Percentiles rank a stretch among this genome's conserved stretches.
phyloP scores from a whole-genome alignment of 2,888 invertebrate genomes.

The Limnephilus auricula region DNA sequence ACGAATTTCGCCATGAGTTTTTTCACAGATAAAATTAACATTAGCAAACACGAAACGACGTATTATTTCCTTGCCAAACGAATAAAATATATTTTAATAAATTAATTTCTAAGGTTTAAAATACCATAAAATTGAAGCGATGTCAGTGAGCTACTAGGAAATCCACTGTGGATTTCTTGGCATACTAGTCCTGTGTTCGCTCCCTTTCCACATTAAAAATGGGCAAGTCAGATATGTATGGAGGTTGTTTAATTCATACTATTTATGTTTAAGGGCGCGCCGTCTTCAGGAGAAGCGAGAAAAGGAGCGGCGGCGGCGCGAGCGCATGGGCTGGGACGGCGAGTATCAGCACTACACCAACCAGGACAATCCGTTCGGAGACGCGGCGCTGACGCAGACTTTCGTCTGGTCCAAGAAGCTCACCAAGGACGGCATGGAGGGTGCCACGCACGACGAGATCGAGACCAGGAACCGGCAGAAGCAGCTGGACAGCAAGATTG shows the following conservation, averaged over 20 bases:
- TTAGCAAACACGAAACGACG: too few relatives aligned
- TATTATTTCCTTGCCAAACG: too few relatives aligned
- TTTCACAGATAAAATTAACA: too few relatives aligned
- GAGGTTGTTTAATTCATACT: background rate
- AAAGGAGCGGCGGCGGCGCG: conserved; percentile 91
- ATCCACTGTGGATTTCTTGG: too few relatives aligned
- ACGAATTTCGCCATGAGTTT: too few relatives aligned
- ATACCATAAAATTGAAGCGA: too few relatives aligned
- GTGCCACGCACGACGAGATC: conserved; percentile 86
- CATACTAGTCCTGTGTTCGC: too few relatives aligned
- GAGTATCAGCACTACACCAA: conserved; percentile 98
- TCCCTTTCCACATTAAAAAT: too few relatives aligned
- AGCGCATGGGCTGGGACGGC: conserved; percentile 98
- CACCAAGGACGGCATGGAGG: conserved; percentile 92
- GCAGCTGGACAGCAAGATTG: conserved; percentile 93
- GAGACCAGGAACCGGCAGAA: conserved; percentile 90
- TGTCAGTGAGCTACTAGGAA: too few relatives aligned
- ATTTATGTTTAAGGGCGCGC: conserved; percentile 76
- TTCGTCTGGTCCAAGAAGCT: conserved; percentile 99
- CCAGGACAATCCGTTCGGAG: conserved; percentile 99
- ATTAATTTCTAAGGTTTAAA: too few relatives aligned
- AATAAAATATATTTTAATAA: too few relatives aligned
- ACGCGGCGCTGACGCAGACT: conserved; percentile 94
- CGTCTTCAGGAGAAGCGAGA: conserved; percentile 93
- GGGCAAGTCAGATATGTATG: too few relatives aligned